Percentiles rank a stretch among this genome's conserved stretches.
These are phyloP conservation scores for Synanthedon myopaeformis DNA, from an alignment of 2,888 invertebrate species.

Conservation along the genomic window DNA sequence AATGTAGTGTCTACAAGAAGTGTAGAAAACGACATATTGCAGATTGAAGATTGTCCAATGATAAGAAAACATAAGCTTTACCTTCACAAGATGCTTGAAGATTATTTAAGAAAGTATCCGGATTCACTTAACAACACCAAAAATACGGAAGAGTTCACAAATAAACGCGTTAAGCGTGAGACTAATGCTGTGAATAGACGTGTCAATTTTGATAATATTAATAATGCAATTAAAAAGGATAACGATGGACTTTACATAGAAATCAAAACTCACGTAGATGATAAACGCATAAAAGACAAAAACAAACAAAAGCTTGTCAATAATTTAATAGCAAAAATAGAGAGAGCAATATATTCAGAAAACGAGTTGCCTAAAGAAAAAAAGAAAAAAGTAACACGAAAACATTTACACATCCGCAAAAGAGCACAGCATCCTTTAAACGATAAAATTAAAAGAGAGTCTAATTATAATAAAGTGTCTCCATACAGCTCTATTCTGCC, in stretches of 20 bases:
- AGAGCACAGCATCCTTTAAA: conserved; percentile 38
- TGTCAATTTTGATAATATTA: too few relatives aligned
- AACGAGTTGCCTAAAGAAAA: conserved; percentile 10
- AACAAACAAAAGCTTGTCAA: conserved; percentile 46
- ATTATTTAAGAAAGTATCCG: conserved; percentile 23
- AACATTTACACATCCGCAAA: conserved; percentile 34
- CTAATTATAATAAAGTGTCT: conserved; percentile 15
- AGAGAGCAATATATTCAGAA: conserved; percentile 41
- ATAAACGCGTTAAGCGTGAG: too few relatives aligned
- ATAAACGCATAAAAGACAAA: conserved; percentile 44
- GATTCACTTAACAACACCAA: not conserved
- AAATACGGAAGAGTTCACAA: too few relatives aligned
- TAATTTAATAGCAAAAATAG: conserved; percentile 46
- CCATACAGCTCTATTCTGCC: conserved; percentile 17
- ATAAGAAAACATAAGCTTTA: conserved; percentile 3
- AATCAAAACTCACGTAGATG: conserved; percentile 59
- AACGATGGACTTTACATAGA: conserved; percentile 54
- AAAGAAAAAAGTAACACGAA: conserved; percentile 17
- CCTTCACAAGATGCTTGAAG: conserved; percentile 22
- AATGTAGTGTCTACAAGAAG: too few relatives aligned
- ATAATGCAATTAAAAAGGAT: conserved; percentile 7
- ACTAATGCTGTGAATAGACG: too few relatives aligned
- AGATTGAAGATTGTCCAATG: too few relatives aligned
- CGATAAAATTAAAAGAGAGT: conserved; percentile 9
- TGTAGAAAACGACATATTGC: too few relatives aligned